A percentile compares a stretch with the other conserved stretches of the same genome.
Evolutionary conservation across 2,797 vertebrate genomes (phyloP).

Genomic region (Petrocephalus sullivani): DNA sequence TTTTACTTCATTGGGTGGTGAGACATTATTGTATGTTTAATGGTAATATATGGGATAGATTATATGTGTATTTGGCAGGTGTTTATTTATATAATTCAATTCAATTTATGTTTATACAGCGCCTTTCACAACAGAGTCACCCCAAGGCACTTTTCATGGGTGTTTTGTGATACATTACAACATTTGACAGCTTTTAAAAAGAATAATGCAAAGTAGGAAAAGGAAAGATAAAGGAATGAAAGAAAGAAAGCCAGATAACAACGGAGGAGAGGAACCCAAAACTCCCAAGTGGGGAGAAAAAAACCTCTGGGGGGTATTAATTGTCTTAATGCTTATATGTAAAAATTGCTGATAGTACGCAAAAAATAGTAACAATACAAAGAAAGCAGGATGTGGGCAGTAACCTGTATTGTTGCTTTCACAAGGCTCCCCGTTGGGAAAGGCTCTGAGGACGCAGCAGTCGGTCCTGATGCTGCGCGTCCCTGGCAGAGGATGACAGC

Average conservation of each 20-base stretch:
- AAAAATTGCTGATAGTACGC: background rate
- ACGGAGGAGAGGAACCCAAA: too few relatives aligned
- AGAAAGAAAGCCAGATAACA: too few relatives aligned
- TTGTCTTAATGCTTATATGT: background rate
- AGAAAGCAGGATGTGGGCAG: background rate
- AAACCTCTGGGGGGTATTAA: background rate
- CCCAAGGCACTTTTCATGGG: too few relatives aligned
- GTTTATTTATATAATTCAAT: too few relatives aligned
- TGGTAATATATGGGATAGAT: background rate
- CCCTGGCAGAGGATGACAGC: background rate
- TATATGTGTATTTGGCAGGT: background rate
- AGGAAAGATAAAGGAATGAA: too few relatives aligned
- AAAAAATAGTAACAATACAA: background rate
- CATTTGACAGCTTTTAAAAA: too few relatives aligned
- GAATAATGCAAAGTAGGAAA: too few relatives aligned
- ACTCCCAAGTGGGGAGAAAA: too few relatives aligned
- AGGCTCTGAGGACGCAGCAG: background rate
- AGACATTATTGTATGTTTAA: background rate
- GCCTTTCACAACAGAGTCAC: too few relatives aligned
- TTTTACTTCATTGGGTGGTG: background rate
- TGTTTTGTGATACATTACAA: too few relatives aligned
- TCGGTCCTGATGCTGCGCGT: background rate
- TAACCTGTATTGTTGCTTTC: background rate
- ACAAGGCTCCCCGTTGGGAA: background rate
- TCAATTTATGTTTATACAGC: too few relatives aligned